A percentile compares a stretch with the other conserved stretches of the same genome.
phyloP scores from a whole-genome alignment of 2,797 vertebrate genomes.

The Prunella strophiata region DNA sequence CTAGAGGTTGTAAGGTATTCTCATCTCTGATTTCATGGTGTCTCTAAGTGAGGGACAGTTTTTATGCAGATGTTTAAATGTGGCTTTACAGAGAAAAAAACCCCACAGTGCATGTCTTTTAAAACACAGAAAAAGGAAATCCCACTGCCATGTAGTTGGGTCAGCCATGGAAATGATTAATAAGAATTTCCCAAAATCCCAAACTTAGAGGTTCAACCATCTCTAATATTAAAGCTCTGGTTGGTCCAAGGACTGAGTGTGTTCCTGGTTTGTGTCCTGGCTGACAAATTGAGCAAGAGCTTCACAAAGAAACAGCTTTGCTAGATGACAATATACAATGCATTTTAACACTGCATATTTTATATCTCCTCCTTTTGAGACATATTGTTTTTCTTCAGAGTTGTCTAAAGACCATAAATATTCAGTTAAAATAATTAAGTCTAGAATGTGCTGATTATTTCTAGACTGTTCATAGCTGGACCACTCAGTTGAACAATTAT shows the following conservation, averaged over 20 bases:
- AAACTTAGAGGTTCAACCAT: not conserved
- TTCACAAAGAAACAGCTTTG: not conserved
- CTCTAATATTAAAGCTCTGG: not conserved
- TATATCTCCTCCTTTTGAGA: not conserved
- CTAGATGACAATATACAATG: not conserved
- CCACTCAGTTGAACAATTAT: not conserved
- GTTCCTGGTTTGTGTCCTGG: not conserved
- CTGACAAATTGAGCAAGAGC: not conserved
- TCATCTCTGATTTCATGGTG: not conserved
- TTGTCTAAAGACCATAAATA: not conserved
- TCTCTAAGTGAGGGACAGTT: not conserved
- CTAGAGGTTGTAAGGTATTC: not conserved
- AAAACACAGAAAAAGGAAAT: not conserved
- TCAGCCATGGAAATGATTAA: not conserved
- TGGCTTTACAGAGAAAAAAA: not conserved
- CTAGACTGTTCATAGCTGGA: not conserved
- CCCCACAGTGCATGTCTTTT: accelerated
- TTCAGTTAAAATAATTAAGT: not conserved
- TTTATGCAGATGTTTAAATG: not conserved
- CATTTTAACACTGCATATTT: not conserved
- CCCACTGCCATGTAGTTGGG: not conserved
- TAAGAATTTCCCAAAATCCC: not conserved
- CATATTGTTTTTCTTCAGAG: not conserved
- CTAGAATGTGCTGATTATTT: not conserved
- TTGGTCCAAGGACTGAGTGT: not conserved